A percentile compares a stretch with the other conserved stretches of the same genome.
Conservation (phyloP, 2,888 invertebrate genomes). For the Argyresthia goedartella region DNA sequence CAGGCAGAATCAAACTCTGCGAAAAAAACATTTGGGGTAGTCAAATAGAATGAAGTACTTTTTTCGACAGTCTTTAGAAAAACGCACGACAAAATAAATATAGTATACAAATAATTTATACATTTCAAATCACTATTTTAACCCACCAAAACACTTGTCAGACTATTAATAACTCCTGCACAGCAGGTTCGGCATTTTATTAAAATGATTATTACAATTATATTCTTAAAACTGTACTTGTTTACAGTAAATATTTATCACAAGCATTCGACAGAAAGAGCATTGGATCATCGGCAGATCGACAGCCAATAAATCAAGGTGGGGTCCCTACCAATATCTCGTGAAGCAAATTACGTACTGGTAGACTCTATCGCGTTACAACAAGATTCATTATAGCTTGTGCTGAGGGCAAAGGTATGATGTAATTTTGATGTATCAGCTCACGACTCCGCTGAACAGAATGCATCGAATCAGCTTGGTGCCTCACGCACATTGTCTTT, state of each 20-base stretch:
- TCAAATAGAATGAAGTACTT: no score
- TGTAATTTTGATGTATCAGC: slow-evolving; percentile 14
- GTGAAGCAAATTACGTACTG: no score
- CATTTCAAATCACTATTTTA: no score
- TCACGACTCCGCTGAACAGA: slow-evolving; percentile 56
- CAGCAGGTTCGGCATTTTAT: no score
- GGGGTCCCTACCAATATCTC: slow-evolving; percentile 14
- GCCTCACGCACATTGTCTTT: slow-evolving; percentile 47
- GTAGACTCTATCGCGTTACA: no score
- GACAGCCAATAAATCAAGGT: slow-evolving; percentile 53
- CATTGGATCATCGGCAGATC: slow-evolving; percentile 16
- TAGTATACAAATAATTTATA: no score
- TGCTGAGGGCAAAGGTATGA: background rate
- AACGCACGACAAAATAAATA: no score
- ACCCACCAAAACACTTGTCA: background rate
- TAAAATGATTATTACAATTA: background rate
- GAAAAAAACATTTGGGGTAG: no score
- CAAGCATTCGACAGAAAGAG: slow-evolving; percentile 2
- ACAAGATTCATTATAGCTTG: background rate
- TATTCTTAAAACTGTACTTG: slow-evolving; percentile 1
- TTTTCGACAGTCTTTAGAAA: no score
- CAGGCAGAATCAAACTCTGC: no score
- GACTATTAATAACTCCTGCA: background rate
- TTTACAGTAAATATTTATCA: slow-evolving; percentile 8
- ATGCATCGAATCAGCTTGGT: slow-evolving; percentile 65